Conservation (phyloP, 2,888 invertebrate genomes). For the Eupithecia vulgata region DNA sequence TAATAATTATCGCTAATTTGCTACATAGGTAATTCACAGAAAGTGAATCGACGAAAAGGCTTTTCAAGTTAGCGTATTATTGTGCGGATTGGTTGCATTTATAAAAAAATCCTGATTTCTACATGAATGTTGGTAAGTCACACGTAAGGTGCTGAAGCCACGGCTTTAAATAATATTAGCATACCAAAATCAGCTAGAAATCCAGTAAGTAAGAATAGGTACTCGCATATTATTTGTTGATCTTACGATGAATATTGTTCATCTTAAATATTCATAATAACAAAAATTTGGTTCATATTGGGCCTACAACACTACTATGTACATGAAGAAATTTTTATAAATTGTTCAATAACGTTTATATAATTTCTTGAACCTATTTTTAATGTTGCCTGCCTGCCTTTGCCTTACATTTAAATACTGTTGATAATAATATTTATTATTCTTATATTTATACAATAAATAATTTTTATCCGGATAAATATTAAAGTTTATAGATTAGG, state of each 20-base stretch:
- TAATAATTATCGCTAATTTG: neutral
- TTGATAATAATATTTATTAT: neutral
- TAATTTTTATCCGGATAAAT: neutral
- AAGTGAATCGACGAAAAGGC: neutral
- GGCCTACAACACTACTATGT: too few relatives aligned
- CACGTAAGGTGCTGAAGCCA: neutral
- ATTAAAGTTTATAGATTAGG: neutral
- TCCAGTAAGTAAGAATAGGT: neutral
- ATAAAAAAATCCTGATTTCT: neutral
- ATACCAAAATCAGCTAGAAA: neutral
- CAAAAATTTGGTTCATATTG: too few relatives aligned
- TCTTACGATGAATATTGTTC: neutral
- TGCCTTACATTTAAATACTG: neutral
- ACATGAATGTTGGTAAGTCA: neutral
- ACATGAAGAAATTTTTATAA: too few relatives aligned
- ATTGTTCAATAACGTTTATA: too few relatives aligned
- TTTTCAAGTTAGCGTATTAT: constrained; percentile 1
- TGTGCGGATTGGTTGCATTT: neutral
- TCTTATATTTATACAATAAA: neutral
- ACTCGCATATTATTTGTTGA: neutral
- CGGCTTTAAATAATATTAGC: neutral
- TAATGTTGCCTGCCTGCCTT: too few relatives aligned
- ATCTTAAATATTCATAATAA: too few relatives aligned
- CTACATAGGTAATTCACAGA: neutral
- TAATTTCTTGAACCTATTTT: too few relatives aligned